Evolutionary conservation across 2,113 vertebrate species (phyloP).

Genomic region (Puffinus mauretanicus): DNA sequence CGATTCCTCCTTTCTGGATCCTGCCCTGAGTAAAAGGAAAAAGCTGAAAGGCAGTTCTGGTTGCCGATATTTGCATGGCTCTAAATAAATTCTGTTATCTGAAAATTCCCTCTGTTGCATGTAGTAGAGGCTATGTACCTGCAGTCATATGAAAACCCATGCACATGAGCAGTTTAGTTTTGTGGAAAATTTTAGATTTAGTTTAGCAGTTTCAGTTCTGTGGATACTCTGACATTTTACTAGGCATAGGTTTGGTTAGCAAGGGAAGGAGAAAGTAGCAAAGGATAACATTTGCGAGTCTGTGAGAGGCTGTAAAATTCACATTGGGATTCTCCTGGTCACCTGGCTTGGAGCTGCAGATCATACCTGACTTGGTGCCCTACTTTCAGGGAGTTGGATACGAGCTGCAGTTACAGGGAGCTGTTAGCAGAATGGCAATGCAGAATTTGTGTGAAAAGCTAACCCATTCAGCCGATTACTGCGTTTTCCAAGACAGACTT

Average conservation of each 20-base stretch:
- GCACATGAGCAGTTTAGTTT: neutral
- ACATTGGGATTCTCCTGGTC: neutral
- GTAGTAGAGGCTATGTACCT: neutral
- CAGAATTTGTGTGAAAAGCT: neutral
- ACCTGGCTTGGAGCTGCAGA: neutral
- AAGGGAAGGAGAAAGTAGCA: neutral
- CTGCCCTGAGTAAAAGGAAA: neutral
- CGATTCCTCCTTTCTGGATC: neutral
- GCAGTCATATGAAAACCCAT: neutral
- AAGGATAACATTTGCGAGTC: neutral
- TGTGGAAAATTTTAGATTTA: neutral
- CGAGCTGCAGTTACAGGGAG: neutral
- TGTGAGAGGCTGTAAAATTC: neutral
- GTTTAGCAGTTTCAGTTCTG: neutral
- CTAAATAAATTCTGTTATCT: neutral
- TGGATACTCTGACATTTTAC: neutral
- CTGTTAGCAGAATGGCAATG: neutral
- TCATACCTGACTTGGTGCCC: rapidly evolving
- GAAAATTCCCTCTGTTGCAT: neutral
- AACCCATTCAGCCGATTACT: neutral
- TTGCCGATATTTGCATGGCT: neutral
- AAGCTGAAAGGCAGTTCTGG: neutral
- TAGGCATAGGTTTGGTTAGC: neutral
- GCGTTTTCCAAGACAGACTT: neutral
- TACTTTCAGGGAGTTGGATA: neutral